A percentile compares a stretch with the other conserved stretches of the same genome.
Conservation (phyloP, 2,888 invertebrate species). For the Caenorhabditis virilis region DNA sequence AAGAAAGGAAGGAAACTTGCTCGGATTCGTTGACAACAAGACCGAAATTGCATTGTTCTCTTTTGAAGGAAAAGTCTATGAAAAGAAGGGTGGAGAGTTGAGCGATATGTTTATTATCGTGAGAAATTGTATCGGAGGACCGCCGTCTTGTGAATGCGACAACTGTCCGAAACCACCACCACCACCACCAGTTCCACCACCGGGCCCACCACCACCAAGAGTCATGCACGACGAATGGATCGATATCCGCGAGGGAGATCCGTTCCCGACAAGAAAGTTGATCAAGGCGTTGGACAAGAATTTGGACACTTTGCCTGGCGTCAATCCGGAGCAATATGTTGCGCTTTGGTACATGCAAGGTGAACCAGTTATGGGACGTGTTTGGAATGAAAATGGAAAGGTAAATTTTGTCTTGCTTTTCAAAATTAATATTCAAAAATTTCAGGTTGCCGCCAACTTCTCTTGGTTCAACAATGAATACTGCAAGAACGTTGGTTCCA, state of each 20-base stretch:
- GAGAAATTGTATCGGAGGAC: slow-evolving; percentile 56
- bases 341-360: slow-evolving; percentile 64
- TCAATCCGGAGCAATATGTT: slow-evolving; percentile 62
- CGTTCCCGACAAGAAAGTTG: slow-evolving; percentile 37
- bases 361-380: slow-evolving; percentile 65
- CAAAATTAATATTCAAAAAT: no score
- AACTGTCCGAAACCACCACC: slow-evolving; percentile 24
- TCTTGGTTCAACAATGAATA: slow-evolving; percentile 49
- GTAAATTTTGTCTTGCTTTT: no score
- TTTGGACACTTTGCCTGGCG: slow-evolving; percentile 58
- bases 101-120: slow-evolving; percentile 60
- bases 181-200: slow-evolving; percentile 34
- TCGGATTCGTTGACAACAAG: slow-evolving; percentile 60
- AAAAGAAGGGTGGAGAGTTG: slow-evolving; percentile 46
- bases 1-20: slow-evolving; percentile 35
- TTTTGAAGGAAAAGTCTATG: slow-evolving; percentile 44
- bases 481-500: slow-evolving; percentile 53
- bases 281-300: slow-evolving; percentile 49
- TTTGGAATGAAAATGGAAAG: slow-evolving; percentile 64
- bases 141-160: slow-evolving; percentile 31
- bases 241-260: slow-evolving; percentile 56
- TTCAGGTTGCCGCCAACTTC: slow-evolving; percentile 49
- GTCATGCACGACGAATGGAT: slow-evolving; percentile 49
- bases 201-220: slow-evolving; percentile 27
- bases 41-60: slow-evolving; percentile 62